Base-by-base conservation (phyloP, 2,888 invertebrate species). In the Drosophila rubida region DNA sequence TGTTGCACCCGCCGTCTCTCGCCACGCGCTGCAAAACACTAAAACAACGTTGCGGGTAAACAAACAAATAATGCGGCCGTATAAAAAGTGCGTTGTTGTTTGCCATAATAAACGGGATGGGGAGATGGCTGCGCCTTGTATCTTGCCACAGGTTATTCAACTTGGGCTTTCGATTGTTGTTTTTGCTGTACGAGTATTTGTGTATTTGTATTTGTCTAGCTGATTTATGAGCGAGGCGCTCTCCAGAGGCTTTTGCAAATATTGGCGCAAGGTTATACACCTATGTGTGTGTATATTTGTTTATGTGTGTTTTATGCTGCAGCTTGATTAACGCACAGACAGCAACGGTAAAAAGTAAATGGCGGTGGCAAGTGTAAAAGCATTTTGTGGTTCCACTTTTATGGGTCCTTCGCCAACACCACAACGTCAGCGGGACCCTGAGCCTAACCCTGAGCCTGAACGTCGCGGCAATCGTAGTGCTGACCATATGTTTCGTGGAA, bases 161-260 rank as follows among this genome's bases (percentile, higher is more conserved):
- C 88, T 83, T 86, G 51, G 67, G 41, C 53, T 46, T 22, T 27
- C 32, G 42, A 7, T 51, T 59, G 30, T 41, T 45, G 70, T 61
- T 54, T 42, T 25, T 41, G 48, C 58, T 23, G 55, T 49, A 30
- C 25, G 25, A 25, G 25, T 25, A 25, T 25, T 25, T 41, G 50
- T 58, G 46, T 55, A 32, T 51, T 66, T 63, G 60, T 79, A 69
- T 88, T 76, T 88, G 80, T 80, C 74, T 83, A 68, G 78, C 78
- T 88, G 78, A 83, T 88, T 83, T 86, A 83, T 75, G 78, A 67
- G 80, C 68, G 54, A 80, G 50, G 39, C 53, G 35, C 63, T 65
- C 41, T 63, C 35, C 45, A 48, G 79, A 54, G 59, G 55, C 58
- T 61, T 55, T 62, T 14, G 60, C 65, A 83, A 86, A 88, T 83